phyloP scores from a whole-genome alignment of 2,888 invertebrate genomes.

The Hololepta plana region DNA sequence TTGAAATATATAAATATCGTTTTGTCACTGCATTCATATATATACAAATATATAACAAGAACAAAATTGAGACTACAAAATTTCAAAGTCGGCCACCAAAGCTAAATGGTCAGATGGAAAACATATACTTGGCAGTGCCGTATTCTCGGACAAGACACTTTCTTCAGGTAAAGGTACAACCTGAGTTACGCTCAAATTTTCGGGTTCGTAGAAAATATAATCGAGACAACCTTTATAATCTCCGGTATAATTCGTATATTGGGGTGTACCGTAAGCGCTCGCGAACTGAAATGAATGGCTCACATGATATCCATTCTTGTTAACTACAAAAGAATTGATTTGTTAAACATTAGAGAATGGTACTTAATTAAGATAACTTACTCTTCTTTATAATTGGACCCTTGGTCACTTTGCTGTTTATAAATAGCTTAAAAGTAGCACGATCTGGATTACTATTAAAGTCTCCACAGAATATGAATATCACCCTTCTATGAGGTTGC shows the following conservation, averaged over 20 bases:
- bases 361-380: no score
- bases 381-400: no score
- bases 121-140: constrained; percentile 71
- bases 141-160: constrained; percentile 53
- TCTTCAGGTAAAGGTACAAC: constrained; percentile 65
- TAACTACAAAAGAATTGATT: no score
- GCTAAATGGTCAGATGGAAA: constrained; percentile 93
- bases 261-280: constrained; percentile 74
- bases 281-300: constrained; percentile 45
- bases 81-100: constrained; percentile 48
- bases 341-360: no score
- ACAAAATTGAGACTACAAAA: constrained; percentile 1
- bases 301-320: no score
- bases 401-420: no score
- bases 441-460: constrained; percentile 84
- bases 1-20: no score
- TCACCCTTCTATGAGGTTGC: no score
- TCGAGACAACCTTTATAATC: constrained; percentile 79
- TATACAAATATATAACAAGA: no score
- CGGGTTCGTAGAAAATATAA: constrained; percentile 71
- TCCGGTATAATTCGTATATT: constrained; percentile 72
- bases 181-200: constrained; percentile 41
- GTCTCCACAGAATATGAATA: constrained; percentile 84
- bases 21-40: no score
- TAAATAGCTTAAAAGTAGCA: no score